A percentile compares a stretch with the other conserved stretches of the same genome.
Evolutionary conservation across 2,888 invertebrate genomes (phyloP).

Genomic region (Chelonus formosanus): DNA sequence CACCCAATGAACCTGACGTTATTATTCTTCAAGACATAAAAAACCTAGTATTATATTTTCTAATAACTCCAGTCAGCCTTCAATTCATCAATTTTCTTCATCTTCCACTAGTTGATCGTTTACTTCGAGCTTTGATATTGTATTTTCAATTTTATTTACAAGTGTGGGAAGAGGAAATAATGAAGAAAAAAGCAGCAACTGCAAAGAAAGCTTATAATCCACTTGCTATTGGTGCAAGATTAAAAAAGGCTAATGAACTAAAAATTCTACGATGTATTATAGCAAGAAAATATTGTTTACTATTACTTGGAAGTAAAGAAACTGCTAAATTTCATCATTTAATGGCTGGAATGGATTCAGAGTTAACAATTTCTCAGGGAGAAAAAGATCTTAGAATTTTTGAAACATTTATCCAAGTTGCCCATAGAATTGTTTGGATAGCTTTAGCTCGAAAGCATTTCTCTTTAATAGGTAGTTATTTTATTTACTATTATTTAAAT

Average conservation of each 20-base stretch:
- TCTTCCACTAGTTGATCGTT: slow-evolving; percentile 70
- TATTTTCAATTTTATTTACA: slow-evolving; percentile 73
- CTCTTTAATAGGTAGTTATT: slow-evolving; percentile 69
- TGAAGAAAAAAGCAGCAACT: slow-evolving; percentile 67
- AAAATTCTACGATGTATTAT: slow-evolving; percentile 70
- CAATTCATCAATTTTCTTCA: slow-evolving; percentile 72
- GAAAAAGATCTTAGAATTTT: slow-evolving; percentile 72
- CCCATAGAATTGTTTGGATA: slow-evolving; percentile 73
- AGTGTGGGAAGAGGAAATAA: slow-evolving; percentile 70
- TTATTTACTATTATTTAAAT: slow-evolving; percentile 6
- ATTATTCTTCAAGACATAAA: slow-evolving; percentile 72
- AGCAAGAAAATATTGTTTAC: slow-evolving; percentile 71
- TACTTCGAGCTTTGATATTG: slow-evolving; percentile 71
- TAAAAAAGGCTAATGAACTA: slow-evolving; percentile 66
- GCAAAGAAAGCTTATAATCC: slow-evolving; percentile 55
- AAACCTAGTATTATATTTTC: slow-evolving; percentile 69
- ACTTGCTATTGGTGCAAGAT: slow-evolving; percentile 50
- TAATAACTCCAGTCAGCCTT: slow-evolving; percentile 68
- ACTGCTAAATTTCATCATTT: slow-evolving; percentile 69
- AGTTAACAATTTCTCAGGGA: slow-evolving; percentile 69
- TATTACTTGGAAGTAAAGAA: slow-evolving; percentile 67
- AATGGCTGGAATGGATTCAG: slow-evolving; percentile 51
- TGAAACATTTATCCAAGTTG: slow-evolving; percentile 70
- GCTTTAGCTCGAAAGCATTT: slow-evolving; percentile 71
- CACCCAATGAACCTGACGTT: slow-evolving; percentile 68